Evolutionary conservation across 2,888 invertebrate species (phyloP).

Genomic region (Scelioninae gen. 1): DNA sequence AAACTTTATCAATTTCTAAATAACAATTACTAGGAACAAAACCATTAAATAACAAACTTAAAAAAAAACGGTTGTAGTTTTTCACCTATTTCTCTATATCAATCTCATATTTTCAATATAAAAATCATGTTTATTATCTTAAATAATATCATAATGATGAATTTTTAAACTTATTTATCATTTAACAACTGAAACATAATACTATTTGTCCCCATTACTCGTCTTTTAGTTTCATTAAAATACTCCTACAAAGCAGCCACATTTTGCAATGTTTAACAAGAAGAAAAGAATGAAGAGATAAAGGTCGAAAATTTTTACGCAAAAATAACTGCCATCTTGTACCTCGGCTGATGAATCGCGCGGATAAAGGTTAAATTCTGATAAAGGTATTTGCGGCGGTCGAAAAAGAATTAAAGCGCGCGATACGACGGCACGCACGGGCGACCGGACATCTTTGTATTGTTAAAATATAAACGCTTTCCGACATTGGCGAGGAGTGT

Average conservation of each 20-base stretch:
- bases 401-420: slow-evolving; percentile 62
- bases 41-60: no score
- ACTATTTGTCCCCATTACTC: no score
- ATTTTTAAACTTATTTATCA: no score
- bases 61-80: no score
- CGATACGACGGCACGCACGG: slow-evolving; percentile 57
- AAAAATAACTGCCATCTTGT: slow-evolving; percentile 53
- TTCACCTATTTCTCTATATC: no score
- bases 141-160: no score
- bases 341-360: slow-evolving; percentile 53
- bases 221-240: not conserved
- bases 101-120: no score
- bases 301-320: slow-evolving; percentile 23
- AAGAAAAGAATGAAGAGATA: slow-evolving; percentile 2
- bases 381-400: slow-evolving; percentile 60
- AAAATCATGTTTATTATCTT: no score
- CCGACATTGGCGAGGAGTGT: slow-evolving; percentile 69
- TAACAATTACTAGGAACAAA: no score
- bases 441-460: slow-evolving; percentile 55
- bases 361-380: slow-evolving; percentile 68
- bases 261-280: not conserved
- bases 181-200: no score
- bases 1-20: no score
- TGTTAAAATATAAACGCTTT: slow-evolving; percentile 73
- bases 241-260: not conserved